Base-by-base conservation (phyloP, 2,113 vertebrate genomes). In the Sula dactylatra region DNA sequence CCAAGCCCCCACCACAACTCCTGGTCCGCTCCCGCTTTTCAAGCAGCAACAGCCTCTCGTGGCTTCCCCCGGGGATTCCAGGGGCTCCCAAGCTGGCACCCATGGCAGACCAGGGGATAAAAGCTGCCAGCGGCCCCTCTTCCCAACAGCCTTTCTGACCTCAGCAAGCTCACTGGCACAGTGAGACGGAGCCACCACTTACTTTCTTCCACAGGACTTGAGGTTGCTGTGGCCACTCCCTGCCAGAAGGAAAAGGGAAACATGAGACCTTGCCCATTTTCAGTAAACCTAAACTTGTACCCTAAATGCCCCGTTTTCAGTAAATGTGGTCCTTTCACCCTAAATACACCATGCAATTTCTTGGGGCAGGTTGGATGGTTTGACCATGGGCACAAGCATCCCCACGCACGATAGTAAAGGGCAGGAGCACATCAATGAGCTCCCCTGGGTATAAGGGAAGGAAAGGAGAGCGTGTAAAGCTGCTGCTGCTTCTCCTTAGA, bases 171-270 rank as follows among this genome's bases (percentile, higher is more conserved):
- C 82, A 82, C 7, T 1, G 1, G 25, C 45, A 56, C 0, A 0
- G 32, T 3, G 31, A 79, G 62, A 59, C 13, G 18, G 27, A 72
- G 11, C 34, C 10, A 58, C 38, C 70, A 99, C 99, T 99, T 98
- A 99, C 99, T 98, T 94, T 89, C 98, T 96, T 98, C 98, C 88
- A 97, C 88, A 1, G 90, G 86, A 79, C 72, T 84, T 0, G 5
- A 69, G 55, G 74, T 25, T 81, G 92, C 90, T 25, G 96, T 69
- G 13, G 90, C 40, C 19, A n/a, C 50, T 8, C 96, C 98, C 99
- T 99, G 97, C 34, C 29, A 87, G 70, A 65, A 21, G 55, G 90
- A 66, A 49, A 97, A 93, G 52, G 38, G 62, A 71, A 52, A 40
- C 1, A 4, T 55, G 32, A 90, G 36, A 56, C 2, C 7, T 20